Base-by-base conservation (phyloP, 2,797 vertebrate genomes). In the Agapornis canus region DNA sequence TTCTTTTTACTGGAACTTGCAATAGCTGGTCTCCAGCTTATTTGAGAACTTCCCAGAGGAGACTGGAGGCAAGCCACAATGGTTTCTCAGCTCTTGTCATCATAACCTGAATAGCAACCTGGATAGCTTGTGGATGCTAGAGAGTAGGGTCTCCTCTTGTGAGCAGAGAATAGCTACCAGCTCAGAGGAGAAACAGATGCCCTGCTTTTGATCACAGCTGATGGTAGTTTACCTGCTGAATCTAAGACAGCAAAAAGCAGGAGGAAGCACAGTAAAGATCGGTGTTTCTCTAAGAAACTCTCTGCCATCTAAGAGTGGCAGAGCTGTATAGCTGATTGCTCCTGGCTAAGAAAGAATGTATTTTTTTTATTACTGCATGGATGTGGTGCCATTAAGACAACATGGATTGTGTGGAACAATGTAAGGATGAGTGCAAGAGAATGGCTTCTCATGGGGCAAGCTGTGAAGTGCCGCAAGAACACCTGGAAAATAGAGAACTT, bases 21-120 rank as follows among this genome's bases (percentile, higher is more conserved):
- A 27, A 20, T 37, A 16, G 27, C 64, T 73, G 40, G n/a, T 59
- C 31, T 51, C 68, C 31, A 70, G 16, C 4, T 1, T 2, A 6
- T 49, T 22, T 82, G 51, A 87, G 70, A 40, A 32, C 13, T 66
- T 32, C 52, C 13, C 11, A 25, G 61, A 60, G 40, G 31, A 79
- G 31, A 61, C 3, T 22, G 17, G 14, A 7, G 10, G 27, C 27
- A 56, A 94, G 45, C 31, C 32, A 37, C 0, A 0, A 16, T 56
- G 25, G 22, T 73, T 92, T 94, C 60, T 85, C 71, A 48, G 25
- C 31, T 82, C 56, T 82, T 4, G 0, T 64, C 23, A 6, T 70
- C 1, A 1, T 70, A 56, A 29, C 6, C 22, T 1, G 3, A 26
- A 13, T 23, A 49, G 37, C 3, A 64, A 29, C 6, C 22, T 1